Evolutionary conservation across 2,797 vertebrate species (phyloP).

Genomic region (Erithacus rubecula): DNA sequence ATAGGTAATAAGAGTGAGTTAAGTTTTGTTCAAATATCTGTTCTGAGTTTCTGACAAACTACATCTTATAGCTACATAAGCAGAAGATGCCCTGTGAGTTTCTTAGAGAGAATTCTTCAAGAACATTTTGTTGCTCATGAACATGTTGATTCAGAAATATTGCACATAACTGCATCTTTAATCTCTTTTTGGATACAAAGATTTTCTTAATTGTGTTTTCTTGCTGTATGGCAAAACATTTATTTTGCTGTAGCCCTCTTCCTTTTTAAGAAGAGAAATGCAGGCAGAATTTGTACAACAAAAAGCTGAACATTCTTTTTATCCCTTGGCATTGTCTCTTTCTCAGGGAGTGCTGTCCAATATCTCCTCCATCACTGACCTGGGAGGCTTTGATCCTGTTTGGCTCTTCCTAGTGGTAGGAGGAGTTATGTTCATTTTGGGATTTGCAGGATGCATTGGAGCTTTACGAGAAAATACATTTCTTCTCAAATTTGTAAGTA

Average conservation of each 20-base stretch:
- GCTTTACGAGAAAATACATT: slow-evolving; percentile 97
- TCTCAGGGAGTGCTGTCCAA: slow-evolving; percentile 94
- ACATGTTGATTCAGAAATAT: neutral
- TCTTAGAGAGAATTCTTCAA: neutral
- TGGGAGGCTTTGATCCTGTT: slow-evolving; percentile 96
- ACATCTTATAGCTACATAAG: neutral
- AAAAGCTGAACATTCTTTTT: neutral
- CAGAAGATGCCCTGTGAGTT: neutral
- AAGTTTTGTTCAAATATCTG: neutral
- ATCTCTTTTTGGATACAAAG: neutral
- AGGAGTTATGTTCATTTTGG: slow-evolving; percentile 97
- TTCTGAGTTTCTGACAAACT: neutral
- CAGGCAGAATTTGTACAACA: neutral
- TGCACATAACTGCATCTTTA: neutral
- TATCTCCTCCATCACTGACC: slow-evolving; percentile 97
- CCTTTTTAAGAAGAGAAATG: neutral
- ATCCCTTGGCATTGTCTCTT: slow-evolving; percentile 7
- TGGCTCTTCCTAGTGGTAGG: slow-evolving; percentile 98
- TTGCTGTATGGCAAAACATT: neutral
- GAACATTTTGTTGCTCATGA: neutral
- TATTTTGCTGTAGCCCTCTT: neutral
- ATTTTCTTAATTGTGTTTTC: neutral
- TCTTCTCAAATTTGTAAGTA: slow-evolving; percentile 96
- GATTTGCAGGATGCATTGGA: slow-evolving; percentile 97
- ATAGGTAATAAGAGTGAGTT: neutral